Evolutionary conservation across 2,888 invertebrate species (phyloP).

Genomic region (Nineta flava): DNA sequence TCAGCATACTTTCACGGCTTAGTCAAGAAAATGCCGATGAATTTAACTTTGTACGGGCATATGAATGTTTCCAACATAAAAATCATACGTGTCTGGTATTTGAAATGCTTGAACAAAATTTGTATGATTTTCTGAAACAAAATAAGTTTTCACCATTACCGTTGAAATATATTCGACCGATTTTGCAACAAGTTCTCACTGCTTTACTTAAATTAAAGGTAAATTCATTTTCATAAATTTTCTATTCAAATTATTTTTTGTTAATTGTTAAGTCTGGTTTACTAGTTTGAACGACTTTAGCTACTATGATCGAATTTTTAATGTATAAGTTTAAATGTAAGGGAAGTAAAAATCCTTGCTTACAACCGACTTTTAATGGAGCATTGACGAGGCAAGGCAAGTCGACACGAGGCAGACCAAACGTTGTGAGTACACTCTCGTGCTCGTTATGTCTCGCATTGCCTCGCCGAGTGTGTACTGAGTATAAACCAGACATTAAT

Average conservation of each 20-base stretch:
- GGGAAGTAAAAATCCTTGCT: no score
- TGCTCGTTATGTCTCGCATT: no score
- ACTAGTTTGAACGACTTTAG: no score
- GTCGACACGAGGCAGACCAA: no score
- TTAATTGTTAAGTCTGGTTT: not conserved
- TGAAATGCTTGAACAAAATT: conserved; percentile 99
- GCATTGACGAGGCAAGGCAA: no score
- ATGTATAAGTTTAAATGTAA: no score
- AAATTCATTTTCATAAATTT: not conserved
- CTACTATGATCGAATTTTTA: no score
- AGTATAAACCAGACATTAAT: no score
- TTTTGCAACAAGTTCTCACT: conserved; percentile 90
- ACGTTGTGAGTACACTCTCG: no score
- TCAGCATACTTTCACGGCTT: conserved; percentile 79
- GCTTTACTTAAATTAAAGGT: conserved; percentile 83
- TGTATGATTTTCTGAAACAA: conserved; percentile 99
- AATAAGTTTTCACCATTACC: conserved; percentile 99
- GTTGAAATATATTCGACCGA: conserved; percentile 94
- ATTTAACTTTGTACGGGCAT: conserved; percentile 99
- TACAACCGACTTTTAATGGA: no score
- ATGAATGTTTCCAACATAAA: conserved; percentile 99
- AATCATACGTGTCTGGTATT: conserved; percentile 99
- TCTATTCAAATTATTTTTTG: not conserved
- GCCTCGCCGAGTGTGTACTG: no score
- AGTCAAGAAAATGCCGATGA: conserved; percentile 98